Base-by-base conservation (phyloP, 37 sponge, comb jelly and placozoan species). In the Halichondria panicea region DNA sequence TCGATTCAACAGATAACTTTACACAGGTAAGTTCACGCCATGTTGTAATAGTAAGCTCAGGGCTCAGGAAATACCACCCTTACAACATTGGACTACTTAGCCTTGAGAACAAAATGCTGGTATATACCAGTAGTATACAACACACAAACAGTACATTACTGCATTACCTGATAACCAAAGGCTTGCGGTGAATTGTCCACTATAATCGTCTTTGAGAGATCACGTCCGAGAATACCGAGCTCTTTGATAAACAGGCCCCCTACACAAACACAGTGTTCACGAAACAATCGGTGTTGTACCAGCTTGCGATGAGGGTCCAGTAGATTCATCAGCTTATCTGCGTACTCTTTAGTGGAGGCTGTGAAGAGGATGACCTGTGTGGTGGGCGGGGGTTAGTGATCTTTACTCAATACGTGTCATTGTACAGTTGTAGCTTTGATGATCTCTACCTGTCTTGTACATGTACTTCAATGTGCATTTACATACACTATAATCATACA, bases 131-230 rank as follows among this genome's bases (percentile, higher is more conserved):
- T 37, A 31, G 4, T 9, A n/a, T n/a, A n/a, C n/a, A 19, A 58
- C 25, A 7, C 28, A 19, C 8, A 27, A 24, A 58, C 19, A 30
- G 60, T 24, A 9, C 8, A 58, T 27, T 58, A 22, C 25, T 58
- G 25, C 46, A 43, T 12, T 66, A 96, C 97, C 91, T 97, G 95
- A 58, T 97, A 97, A 19, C 93, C 98, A 74, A 97, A 97, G 68
- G 98, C 95, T 50, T 92, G 91, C 13, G 95, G 95, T 18, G 95
- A 97, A 64, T 97, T 97, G 73, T 97, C 98, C 0, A 97, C 68
- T 48, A 97, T 94, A 38, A 97, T 81, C n/a, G 95, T 97, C 79
- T 97, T 92, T 9, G 91, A 71, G 13, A 97, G 81, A 55, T 97
- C 95, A 15, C 98, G 66, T 8, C 98, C 98, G 42, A 97, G 76